Base-by-base conservation (phyloP, 1,140 invertebrate genomes). In the Aphaenogaster rudis region DNA sequence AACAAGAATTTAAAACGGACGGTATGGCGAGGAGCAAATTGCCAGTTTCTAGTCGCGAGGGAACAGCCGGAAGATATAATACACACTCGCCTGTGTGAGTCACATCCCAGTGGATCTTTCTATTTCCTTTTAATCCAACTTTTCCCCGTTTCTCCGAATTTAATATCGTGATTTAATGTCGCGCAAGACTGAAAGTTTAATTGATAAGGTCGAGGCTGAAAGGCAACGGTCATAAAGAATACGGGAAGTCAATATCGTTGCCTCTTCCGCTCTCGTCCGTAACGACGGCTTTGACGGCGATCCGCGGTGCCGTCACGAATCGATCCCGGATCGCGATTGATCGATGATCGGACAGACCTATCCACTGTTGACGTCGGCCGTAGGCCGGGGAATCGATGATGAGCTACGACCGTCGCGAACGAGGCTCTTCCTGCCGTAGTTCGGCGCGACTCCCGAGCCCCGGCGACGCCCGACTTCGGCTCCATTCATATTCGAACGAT, bases 401-500 rank as follows among this genome's bases (percentile, higher is more conserved):
- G 82, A 86, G 72, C 59, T 66, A 45, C 52, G 69, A 82, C 15
- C 39, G 45, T 48, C n/a, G 45, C 79, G 52, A 61, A 84, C 81
- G 81, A 77, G 71, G 69, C 57, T 61, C 66, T 85, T 85, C 81
- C 71, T 85, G 71, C 81, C 11, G 3, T 61, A 39, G 81, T 76
- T 50, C 1, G 71, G 81, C 33, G 21, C 66, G 50, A 42, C 33
- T 28, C 28, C 28, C 7, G 59, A 9, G 17, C 45, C 61, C 48
- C 28, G 9, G 48, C 45, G 66, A 74, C 67, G 80, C 33, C 48
- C 45, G 59, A 78, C 82, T 78, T 82, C 13, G 45, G 17, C 15
- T 63, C 64, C 80, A 86, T 86, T 88, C 81, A 67, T 67, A 78
- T 77, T 69, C 71, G 17, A 63, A 52, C 59, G 67, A 71, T 77